Base-by-base conservation (phyloP, 2,113 vertebrate species). In the Burhinus oedicnemus region DNA sequence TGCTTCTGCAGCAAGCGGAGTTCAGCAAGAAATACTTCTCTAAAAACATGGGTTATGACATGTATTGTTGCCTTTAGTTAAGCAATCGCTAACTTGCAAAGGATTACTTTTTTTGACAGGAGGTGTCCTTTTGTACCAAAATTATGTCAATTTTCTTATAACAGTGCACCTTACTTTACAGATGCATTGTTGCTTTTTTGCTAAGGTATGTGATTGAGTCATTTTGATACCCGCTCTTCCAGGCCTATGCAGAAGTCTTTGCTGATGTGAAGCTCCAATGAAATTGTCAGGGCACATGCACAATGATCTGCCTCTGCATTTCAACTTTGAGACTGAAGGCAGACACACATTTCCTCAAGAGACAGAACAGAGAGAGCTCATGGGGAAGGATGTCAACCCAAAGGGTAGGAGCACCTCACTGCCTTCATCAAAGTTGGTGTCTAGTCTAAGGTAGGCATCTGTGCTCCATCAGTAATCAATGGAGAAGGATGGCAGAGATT, bases 211-310 rank as follows among this genome's bases (percentile, higher is more conserved):
- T 57, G 30, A 32, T 18, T 61, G 3, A 44, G 76, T 72, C 11
- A 3, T 45, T 74, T 74, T 13, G 8, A 74, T 61, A 3, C 4
- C 57, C 4, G 16, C 6, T 66, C 15, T 90, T 5, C 23, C 15
- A 66, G 45, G 9, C 6, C 14, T 55, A 5, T 4, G 4, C 3
- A 83, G 58, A 88, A 68, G 6, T 62, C 32, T 87, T 44, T 87
- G 22, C 6, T 58, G 30, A 32, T 20, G 5, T 54, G 49, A 79
- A 91, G 54, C 26, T 82, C 26, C 11, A 20, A 6, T n/a, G 40
- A 84, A 62, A 57, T 72, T 4, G 1, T 12, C 1, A 6, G n/a
- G 36, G 19, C 1, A 12, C 17, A 44, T 8, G 8, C 3, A 17
- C 17, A 15, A 40, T 14, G 22, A 55, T 42, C 74, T 91, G 8